A percentile compares a stretch with the other conserved stretches of the same genome.
Conservation (phyloP, 37 sponge, comb jelly and placozoan genomes). For the Trichoplax adhaerens region DNA sequence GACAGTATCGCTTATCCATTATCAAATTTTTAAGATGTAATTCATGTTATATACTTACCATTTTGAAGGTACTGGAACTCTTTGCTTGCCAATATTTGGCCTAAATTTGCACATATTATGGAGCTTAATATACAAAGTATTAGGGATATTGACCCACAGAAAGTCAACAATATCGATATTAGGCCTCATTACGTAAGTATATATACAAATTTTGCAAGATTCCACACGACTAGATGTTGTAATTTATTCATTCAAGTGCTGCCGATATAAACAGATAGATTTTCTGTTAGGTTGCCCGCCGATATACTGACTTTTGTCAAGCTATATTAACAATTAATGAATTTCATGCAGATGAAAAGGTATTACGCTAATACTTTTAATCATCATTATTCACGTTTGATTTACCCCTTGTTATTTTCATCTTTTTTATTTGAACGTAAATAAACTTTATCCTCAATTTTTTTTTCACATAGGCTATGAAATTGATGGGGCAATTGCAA, state of each 20-base stretch:
- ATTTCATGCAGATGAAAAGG: slow-evolving; percentile 69
- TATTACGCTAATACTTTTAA: slow-evolving; percentile 2
- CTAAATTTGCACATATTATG: slow-evolving; percentile 57
- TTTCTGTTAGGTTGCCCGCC: slow-evolving; percentile 59
- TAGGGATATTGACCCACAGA: slow-evolving; percentile 55
- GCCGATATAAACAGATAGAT: not conserved
- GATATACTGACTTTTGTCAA: slow-evolving; percentile 95
- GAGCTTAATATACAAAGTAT: slow-evolving; percentile 76
- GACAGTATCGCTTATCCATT: not conserved
- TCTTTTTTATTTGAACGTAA: too few species aligned
- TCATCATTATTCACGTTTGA: not conserved
- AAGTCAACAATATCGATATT: slow-evolving; percentile 72
- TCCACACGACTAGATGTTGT: not conserved
- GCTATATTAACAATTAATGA: slow-evolving; percentile 83
- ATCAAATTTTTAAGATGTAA: slow-evolving; percentile 2
- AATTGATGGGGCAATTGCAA: slow-evolving; percentile 62
- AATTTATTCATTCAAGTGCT: not conserved
- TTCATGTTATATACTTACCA: not conserved
- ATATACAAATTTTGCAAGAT: not conserved
- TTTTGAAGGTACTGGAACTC: slow-evolving; percentile 36
- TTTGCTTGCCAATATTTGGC: slow-evolving; percentile 68
- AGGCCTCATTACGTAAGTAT: slow-evolving; percentile 86
- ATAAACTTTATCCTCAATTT: too few species aligned
- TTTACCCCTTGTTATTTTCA: not conserved
- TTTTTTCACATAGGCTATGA: slow-evolving; percentile 25